Conservation (phyloP, 30 jellyfish, hydroid and myxozoan species). For the Turritopsis dohrnii region DNA sequence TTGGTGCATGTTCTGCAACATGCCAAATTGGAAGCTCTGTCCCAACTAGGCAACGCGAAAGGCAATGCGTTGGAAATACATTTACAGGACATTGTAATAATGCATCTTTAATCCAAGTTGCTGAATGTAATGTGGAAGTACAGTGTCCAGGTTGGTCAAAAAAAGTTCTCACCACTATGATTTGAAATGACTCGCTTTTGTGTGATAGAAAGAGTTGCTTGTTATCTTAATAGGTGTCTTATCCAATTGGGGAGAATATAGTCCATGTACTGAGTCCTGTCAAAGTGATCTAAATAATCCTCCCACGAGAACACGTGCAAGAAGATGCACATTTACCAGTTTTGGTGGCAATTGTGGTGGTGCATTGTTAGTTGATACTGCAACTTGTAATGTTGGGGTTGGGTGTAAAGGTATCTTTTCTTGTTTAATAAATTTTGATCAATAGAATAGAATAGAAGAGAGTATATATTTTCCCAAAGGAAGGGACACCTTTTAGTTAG, state of each 20-base stretch:
- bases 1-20: conserved; percentile 4
- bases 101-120: background rate
- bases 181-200: too few species aligned
- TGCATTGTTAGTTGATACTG: background rate
- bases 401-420: conserved; percentile 3
- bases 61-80: background rate
- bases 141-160: conserved; percentile 12
- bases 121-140: conserved; percentile 4
- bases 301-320: conserved; percentile 4
- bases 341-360: conserved; percentile 12
- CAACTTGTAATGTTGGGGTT: background rate
- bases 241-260: background rate
- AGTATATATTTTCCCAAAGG: too few species aligned
- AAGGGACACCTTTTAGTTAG: too few species aligned
- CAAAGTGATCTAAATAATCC: background rate
- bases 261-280: conserved; percentile 10
- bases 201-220: too few species aligned
- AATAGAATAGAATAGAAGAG: too few species aligned
- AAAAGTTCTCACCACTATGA: background rate
- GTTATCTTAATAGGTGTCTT: conserved; percentile 1
- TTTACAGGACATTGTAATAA: conserved; percentile 14
- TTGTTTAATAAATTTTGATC: too few species aligned
- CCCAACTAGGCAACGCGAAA: conserved; percentile 5
- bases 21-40: background rate
- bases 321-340: background rate